Conservation (phyloP, 2,113 vertebrate species). For the Athene noctua region DNA sequence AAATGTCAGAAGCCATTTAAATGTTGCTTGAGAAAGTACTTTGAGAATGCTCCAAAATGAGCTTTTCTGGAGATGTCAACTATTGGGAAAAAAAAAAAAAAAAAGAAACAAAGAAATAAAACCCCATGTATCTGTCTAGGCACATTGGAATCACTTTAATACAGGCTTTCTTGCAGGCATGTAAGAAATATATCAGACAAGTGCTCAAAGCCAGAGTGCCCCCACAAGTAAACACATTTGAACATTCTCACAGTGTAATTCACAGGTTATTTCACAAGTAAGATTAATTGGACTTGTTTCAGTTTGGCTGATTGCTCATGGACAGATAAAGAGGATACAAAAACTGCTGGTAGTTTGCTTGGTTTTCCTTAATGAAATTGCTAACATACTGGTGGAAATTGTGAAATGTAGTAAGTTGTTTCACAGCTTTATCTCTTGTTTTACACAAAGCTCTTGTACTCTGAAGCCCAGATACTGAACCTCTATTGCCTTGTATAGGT, state of each 20-base stretch:
- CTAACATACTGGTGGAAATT: neutral
- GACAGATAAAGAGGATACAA: neutral
- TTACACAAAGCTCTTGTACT: neutral
- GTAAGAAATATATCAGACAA: neutral
- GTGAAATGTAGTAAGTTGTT: neutral
- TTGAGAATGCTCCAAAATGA: neutral
- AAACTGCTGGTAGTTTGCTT: neutral
- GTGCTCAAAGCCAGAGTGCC: neutral
- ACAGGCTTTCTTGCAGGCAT: neutral
- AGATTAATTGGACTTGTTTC: neutral
- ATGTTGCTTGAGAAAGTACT: slow-evolving; percentile 4
- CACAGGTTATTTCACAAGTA: neutral
- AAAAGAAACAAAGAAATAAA: neutral
- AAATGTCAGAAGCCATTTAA: slow-evolving; percentile 23
- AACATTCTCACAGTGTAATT: neutral
- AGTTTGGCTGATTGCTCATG: neutral
- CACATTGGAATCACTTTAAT: neutral
- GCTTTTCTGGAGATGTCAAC: neutral
- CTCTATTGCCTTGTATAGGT: neutral
- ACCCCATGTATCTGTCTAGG: neutral
- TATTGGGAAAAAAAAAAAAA: neutral
- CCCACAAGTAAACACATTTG: neutral
- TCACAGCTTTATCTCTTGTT: neutral
- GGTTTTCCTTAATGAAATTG: neutral
- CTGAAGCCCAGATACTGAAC: neutral